These are phyloP conservation scores for Lethenteron camtschaticum DNA, from an alignment of 2,113 vertebrate species.

Conservation along the genomic window DNA sequence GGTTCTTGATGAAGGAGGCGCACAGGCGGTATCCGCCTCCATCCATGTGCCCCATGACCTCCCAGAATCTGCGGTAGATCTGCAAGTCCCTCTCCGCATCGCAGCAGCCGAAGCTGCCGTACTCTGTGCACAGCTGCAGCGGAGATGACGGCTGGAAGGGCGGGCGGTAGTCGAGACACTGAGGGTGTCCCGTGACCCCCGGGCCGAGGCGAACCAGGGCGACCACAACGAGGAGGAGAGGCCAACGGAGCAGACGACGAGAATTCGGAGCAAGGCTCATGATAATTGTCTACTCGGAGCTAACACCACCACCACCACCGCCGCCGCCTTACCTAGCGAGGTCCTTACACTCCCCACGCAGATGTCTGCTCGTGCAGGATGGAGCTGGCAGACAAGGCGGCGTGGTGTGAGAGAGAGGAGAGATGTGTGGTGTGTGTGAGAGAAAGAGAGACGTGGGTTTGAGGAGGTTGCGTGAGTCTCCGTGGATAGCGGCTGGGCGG, in stretches of 20 bases:
- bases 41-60: constrained; percentile 30
- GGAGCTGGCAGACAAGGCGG: background rate
- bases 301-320: background rate
- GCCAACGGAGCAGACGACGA: background rate
- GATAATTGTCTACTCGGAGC: background rate
- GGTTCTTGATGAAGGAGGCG: constrained; percentile 32
- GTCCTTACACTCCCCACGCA: background rate
- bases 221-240: constrained; percentile 11
- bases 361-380: background rate
- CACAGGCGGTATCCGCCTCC: constrained; percentile 21
- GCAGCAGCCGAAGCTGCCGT: constrained; percentile 45
- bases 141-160: constrained; percentile 35
- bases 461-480: too few relatives aligned
- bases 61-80: constrained; percentile 36
- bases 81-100: constrained; percentile 29
- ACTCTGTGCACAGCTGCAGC: constrained; percentile 43
- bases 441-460: background rate
- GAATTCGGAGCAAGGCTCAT: background rate
- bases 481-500: too few relatives aligned
- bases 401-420: background rate
- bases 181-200: constrained; percentile 28
- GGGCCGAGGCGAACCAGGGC: constrained; percentile 12
- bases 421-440: background rate
- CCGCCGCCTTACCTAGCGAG: background rate
- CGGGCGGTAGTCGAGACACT: constrained; percentile 43